Percentiles rank a stretch among this genome's conserved stretches.
Evolutionary conservation across 2,113 vertebrate genomes (phyloP).

Genomic region (Rhynchomys soricoides): DNA sequence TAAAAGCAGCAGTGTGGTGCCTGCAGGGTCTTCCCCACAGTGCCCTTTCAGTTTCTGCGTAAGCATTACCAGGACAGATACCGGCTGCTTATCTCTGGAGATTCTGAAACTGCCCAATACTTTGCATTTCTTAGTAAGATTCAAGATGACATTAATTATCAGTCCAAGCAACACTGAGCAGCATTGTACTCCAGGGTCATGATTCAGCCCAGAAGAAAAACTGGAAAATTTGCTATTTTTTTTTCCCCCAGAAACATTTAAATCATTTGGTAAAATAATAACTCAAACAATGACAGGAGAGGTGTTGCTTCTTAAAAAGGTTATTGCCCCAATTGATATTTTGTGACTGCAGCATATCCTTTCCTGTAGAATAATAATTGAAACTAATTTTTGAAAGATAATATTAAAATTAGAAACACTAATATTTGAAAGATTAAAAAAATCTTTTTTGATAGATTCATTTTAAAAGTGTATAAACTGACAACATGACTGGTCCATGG

Average conservation of each 20-base stretch:
- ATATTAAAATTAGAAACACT: not conserved
- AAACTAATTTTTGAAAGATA: not conserved
- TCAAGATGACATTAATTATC: not conserved
- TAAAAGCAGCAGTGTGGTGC: not conserved
- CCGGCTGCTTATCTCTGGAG: not conserved
- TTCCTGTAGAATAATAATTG: not conserved
- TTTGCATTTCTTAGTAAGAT: not conserved
- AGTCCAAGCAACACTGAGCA: not conserved
- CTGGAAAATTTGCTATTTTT: not conserved
- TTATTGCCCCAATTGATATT: not conserved
- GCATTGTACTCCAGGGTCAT: not conserved
- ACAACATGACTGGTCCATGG: not conserved
- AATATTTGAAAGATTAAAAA: not conserved
- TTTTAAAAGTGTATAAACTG: not conserved
- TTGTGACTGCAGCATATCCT: not conserved
- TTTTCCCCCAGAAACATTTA: not conserved
- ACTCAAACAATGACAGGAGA: not conserved
- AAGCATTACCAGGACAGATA: not conserved
- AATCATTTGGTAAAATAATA: not conserved
- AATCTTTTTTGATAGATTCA: not conserved
- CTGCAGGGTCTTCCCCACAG: not conserved
- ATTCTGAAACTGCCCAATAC: not conserved
- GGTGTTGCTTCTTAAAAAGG: conserved; percentile 19
- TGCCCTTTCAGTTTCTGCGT: not conserved
- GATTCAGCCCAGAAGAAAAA: not conserved